Percentiles rank a stretch among this genome's conserved stretches.
These are phyloP conservation scores for Callyntrura sp. DNA, from an alignment of 2,888 invertebrate species.

Conservation along the genomic window DNA sequence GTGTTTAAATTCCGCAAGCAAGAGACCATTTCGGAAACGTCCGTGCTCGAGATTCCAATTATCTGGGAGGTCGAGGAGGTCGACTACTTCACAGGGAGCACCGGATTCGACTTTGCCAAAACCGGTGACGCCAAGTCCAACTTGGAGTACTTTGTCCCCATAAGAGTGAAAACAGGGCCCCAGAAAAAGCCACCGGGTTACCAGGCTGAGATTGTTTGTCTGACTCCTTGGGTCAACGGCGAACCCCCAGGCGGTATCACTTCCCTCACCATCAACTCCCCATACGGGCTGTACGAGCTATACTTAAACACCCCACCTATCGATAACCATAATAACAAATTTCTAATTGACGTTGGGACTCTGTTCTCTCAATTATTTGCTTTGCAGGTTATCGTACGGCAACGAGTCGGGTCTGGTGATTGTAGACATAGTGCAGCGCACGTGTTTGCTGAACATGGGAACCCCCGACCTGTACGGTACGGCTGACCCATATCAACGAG, in stretches of 20 bases:
- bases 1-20: conserved; percentile 98
- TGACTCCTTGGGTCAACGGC: conserved; percentile 93
- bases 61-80: conserved; percentile 89
- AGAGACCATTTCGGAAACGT: conserved; percentile 93
- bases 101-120: conserved; percentile 86
- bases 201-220: conserved; percentile 97
- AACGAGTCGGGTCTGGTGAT: conserved; percentile 98
- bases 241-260: conserved; percentile 94
- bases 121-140: conserved; percentile 84
- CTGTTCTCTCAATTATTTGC: neutral
- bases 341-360: too few species aligned
- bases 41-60: conserved; percentile 94
- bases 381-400: conserved; percentile 97
- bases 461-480: conserved; percentile 95
- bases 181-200: conserved; percentile 97
- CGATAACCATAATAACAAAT: neutral
- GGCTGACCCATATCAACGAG: conserved; percentile 94
- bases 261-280: conserved; percentile 97
- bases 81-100: conserved; percentile 84
- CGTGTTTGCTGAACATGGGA: conserved; percentile 94
- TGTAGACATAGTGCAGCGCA: conserved; percentile 96
- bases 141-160: conserved; percentile 85
- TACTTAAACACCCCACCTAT: neutral
- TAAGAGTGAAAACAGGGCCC: conserved; percentile 91
- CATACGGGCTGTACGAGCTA: conserved; percentile 96